Conservation (phyloP, 2,797 vertebrate genomes). For the Steatocranus sp. region DNA sequence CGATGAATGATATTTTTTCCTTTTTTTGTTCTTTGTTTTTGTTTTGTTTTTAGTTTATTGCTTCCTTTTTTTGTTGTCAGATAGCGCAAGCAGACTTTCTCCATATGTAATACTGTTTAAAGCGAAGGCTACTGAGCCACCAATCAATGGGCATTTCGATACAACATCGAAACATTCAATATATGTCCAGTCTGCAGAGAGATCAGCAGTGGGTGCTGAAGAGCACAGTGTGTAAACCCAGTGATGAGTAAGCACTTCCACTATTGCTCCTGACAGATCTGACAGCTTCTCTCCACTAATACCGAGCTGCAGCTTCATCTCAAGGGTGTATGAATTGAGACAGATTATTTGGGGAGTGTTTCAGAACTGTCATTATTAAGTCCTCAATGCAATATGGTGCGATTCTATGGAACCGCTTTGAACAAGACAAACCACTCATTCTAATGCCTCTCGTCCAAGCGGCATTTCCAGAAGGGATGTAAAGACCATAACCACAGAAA, state of each 20-base stretch:
- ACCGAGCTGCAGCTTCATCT: constrained; percentile 46
- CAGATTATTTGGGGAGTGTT: constrained; percentile 54
- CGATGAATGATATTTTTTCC: background rate
- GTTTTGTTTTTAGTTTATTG: background rate
- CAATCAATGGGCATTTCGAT: background rate
- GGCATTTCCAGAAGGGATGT: background rate
- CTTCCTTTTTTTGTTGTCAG: background rate
- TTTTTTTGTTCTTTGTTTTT: background rate
- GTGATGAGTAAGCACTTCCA: constrained; percentile 61
- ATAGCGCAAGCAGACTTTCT: background rate
- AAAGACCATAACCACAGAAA: background rate
- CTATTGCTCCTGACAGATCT: constrained; percentile 58
- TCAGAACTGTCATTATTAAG: constrained; percentile 55
- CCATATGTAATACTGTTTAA: background rate
- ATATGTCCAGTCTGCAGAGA: constrained; percentile 25
- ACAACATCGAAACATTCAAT: constrained; percentile 11
- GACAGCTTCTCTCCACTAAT: constrained; percentile 53
- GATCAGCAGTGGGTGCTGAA: constrained; percentile 21
- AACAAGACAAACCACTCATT: constrained; percentile 6
- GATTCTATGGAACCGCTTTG: constrained; percentile 2
- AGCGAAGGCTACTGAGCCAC: background rate
- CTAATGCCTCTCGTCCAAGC: background rate
- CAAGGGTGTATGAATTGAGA: constrained; percentile 59
- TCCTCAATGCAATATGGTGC: constrained; percentile 48
- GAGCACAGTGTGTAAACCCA: constrained; percentile 37